Evolutionary conservation across 2,797 vertebrate genomes (phyloP).

Genomic region (Gila robusta): DNA sequence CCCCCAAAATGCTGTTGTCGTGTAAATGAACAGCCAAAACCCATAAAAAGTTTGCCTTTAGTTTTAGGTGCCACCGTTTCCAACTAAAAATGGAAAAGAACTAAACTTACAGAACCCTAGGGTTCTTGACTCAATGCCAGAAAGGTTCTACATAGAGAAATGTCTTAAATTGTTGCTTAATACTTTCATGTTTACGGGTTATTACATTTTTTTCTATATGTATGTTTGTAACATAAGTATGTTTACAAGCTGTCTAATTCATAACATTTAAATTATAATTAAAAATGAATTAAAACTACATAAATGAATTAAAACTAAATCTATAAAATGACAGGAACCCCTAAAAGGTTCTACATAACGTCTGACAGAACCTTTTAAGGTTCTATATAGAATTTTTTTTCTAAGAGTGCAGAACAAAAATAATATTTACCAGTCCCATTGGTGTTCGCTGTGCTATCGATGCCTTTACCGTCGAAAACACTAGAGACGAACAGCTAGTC

Average conservation of each 20-base stretch:
- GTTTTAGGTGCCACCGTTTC: neutral
- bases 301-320: neutral
- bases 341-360: neutral
- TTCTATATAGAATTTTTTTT: neutral
- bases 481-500: neutral
- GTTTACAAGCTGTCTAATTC: neutral
- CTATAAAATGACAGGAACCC: neutral
- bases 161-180: neutral
- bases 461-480: neutral
- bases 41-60: neutral
- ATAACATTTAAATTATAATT: neutral
- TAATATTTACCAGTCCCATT: slow-evolving; percentile 66
- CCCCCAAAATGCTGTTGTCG: neutral
- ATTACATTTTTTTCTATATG: no score
- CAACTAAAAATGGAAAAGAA: no score
- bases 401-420: neutral
- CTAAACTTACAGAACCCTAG: neutral
- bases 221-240: no score
- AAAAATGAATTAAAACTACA: neutral
- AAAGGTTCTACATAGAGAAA: neutral
- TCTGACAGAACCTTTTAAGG: neutral
- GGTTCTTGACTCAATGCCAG: neutral
- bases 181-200: neutral
- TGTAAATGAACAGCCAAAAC: neutral
- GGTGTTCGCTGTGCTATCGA: neutral